A percentile compares a stretch with the other conserved stretches of the same genome.
These are phyloP conservation scores for Pseudoips prasinana DNA, from an alignment of 2,888 invertebrate genomes.

Conservation along the genomic window DNA sequence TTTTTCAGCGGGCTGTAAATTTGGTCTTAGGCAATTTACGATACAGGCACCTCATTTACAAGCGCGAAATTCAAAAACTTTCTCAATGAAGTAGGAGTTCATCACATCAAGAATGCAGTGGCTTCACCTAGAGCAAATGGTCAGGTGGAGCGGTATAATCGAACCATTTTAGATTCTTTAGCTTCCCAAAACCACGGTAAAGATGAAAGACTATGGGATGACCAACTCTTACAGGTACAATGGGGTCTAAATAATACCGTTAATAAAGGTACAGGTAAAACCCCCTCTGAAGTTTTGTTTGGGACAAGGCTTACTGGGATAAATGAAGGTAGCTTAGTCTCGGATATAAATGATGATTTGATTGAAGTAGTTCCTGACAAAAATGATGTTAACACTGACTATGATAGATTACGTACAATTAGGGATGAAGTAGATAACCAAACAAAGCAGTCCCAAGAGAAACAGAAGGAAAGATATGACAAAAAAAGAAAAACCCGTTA, in stretches of 20 bases:
- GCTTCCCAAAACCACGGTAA: conserved; percentile 8
- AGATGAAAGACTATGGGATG: conserved; percentile 16
- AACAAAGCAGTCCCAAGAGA: not conserved
- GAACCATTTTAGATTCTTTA: conserved; percentile 11
- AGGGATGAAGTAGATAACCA: not conserved
- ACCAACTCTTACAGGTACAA: conserved; percentile 1
- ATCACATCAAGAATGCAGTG: conserved; percentile 4
- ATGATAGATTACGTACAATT: not conserved
- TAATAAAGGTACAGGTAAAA: conserved; percentile 2
- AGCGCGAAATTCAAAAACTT: not conserved
- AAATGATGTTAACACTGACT: not conserved
- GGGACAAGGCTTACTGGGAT: not conserved
- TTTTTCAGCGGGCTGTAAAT: too few species aligned
- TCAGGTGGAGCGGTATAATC: conserved; percentile 18
- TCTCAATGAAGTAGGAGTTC: not conserved
- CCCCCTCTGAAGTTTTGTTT: conserved; percentile 2
- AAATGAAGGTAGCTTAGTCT: not conserved
- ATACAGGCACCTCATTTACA: conserved; percentile 10
- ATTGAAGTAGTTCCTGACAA: not conserved
- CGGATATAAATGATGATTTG: conserved; percentile 1
- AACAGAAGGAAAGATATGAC: conserved; percentile 4
- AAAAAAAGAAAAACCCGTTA: not conserved
- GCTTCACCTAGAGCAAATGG: conserved; percentile 17
- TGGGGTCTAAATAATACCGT: conserved; percentile 2
- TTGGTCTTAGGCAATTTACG: conserved; percentile 17